Conservation (phyloP, 2,113 vertebrate genomes). For the Tauraco erythrolophus region DNA sequence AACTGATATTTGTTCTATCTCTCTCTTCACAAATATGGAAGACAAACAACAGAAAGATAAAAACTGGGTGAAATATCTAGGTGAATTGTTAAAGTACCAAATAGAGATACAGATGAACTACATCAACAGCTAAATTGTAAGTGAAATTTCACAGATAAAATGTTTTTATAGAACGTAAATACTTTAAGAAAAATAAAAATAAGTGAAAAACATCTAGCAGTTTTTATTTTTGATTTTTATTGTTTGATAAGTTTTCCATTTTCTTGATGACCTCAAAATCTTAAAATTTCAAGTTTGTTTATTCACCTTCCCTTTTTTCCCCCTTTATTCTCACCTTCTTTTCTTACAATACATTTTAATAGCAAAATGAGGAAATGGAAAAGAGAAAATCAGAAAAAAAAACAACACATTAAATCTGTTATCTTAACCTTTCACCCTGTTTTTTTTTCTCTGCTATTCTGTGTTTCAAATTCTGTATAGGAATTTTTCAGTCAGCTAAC, state of each 20-base stretch:
- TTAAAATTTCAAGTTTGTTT: background rate
- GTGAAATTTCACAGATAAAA: background rate
- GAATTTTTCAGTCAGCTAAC: background rate
- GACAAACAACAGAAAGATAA: accelerated
- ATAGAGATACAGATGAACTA: background rate
- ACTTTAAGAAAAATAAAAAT: background rate
- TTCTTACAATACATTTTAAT: background rate
- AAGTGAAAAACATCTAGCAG: accelerated
- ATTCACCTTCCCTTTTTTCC: accelerated
- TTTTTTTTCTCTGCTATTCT: background rate
- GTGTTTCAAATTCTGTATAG: accelerated
- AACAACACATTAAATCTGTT: background rate
- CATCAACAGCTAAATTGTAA: background rate
- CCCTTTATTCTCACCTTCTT: background rate
- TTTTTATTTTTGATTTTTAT: background rate
- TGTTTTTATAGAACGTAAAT: background rate
- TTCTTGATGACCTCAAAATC: background rate
- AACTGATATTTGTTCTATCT: background rate
- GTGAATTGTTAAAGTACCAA: background rate
- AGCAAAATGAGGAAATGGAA: background rate
- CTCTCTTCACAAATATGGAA: background rate
- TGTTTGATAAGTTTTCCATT: background rate
- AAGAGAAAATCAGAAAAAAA: background rate
- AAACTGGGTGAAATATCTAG: background rate
- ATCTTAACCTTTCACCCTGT: accelerated